These are phyloP conservation scores for Leptodactylus fuscus DNA, from an alignment of 2,113 vertebrate genomes.

Conservation along the genomic window DNA sequence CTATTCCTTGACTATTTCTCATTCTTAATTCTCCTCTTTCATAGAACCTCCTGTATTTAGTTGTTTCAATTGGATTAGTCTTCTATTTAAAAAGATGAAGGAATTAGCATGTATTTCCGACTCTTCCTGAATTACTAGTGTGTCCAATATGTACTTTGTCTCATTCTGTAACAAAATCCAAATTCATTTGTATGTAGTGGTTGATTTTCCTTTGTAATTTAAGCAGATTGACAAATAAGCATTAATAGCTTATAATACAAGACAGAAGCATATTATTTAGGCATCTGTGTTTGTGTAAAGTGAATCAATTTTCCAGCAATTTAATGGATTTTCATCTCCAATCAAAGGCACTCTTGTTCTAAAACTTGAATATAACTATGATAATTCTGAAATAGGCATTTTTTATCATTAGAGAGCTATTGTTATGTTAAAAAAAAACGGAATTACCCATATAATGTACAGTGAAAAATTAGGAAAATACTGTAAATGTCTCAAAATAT, in stretches of 20 bases:
- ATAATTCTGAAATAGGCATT: not conserved
- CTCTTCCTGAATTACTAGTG: constrained; percentile 41
- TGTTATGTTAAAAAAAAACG: not conserved
- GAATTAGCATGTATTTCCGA: constrained; percentile 49
- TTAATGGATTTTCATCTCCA: constrained; percentile 15
- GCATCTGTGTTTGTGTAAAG: constrained; percentile 54
- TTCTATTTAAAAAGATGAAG: constrained; percentile 48
- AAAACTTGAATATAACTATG: not conserved
- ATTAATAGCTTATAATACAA: constrained; percentile 42
- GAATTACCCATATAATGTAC: not conserved
- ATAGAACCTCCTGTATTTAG: constrained; percentile 46
- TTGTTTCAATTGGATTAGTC: constrained; percentile 57
- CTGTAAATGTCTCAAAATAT: not conserved
- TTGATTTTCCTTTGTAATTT: constrained; percentile 47
- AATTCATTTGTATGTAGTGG: constrained; percentile 47
- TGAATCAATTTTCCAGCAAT: constrained; percentile 41
- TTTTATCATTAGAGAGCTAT: not conserved
- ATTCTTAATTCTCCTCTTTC: constrained; percentile 30
- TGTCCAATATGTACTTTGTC: constrained; percentile 49
- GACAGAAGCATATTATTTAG: constrained; percentile 40
- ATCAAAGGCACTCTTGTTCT: constrained; percentile 4
- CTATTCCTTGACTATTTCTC: constrained; percentile 14
- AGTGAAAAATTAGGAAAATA: not conserved
- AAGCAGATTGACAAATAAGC: constrained; percentile 54
- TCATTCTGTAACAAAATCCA: constrained; percentile 22